Base-by-base conservation (phyloP, 2,113 vertebrate genomes). In the Pheucticus melanocephalus region DNA sequence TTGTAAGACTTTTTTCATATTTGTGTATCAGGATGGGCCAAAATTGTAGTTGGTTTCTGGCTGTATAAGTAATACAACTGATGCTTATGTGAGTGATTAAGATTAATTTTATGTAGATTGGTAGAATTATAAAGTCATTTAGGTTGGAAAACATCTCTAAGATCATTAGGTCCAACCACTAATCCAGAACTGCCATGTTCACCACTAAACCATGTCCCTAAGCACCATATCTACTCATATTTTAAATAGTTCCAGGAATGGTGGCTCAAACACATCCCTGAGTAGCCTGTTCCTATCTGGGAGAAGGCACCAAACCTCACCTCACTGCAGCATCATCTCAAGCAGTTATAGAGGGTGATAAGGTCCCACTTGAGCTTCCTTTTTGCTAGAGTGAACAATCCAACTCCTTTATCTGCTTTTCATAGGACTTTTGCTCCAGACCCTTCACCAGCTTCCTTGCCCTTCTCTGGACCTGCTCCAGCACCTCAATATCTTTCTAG, bases 281-380 rank as follows among this genome's bases (percentile, higher is more conserved):
- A 47, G 51, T 37, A 59, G 37, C 12, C 12, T 44, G 6, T 19
- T 88, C 68, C 22, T 53, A 19, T 15, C 6, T 31, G 61, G 20
- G 14, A 61, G 30, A 54, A 61, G 24, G n/a, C 25, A 19, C 13
- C 5, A n/a, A 22, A 9, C 9, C 7, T 37, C 21, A 61, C 10
- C 14, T 69, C 24, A 45, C 20, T 13, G 6, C 39, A 66, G 14
- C 23, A n/a, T 18, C 28, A 28, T 18, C 14, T 61, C 47, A 21
- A 1, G 0, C 9, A 69, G 30, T 7, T 68, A 9, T 31, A 35
- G 30, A 35, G 40, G 15, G 9, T 0, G 0, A 25, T 47, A 53
- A 75, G 9, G 4, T 75, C 11, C 3, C 37, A 24, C 19, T 33
- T 17, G 20, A 75, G 20, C 20, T 4, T 59, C 20, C 16, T 35